Evolutionary conservation across 2,797 vertebrate species (phyloP).

Genomic region (Halcyon badia): DNA sequence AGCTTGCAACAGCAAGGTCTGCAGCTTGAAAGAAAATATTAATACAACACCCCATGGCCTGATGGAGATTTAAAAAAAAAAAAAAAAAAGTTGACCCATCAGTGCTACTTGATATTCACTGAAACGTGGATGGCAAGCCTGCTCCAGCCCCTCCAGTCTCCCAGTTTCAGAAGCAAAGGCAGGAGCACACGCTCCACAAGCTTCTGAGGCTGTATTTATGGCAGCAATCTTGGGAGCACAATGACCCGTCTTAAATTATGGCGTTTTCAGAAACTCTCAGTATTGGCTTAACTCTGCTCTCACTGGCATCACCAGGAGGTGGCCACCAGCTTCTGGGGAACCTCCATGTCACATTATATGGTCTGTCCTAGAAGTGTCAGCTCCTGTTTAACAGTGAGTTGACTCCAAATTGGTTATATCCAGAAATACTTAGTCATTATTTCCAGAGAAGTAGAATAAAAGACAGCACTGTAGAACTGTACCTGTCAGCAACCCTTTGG

Average conservation of each 20-base stretch:
- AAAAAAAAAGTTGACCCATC: neutral
- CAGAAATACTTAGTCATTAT: neutral
- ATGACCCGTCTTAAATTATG: neutral
- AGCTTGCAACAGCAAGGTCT: neutral
- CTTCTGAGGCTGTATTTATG: neutral
- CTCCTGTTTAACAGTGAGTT: neutral
- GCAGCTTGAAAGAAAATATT: neutral
- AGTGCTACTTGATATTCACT: neutral
- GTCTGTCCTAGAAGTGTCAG: neutral
- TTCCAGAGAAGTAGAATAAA: neutral
- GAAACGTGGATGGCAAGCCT: neutral
- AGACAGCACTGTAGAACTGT: neutral
- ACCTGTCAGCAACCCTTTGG: neutral
- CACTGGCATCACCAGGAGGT: conserved; percentile 34
- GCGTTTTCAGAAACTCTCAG: neutral
- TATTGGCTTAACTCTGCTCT: conserved; percentile 42
- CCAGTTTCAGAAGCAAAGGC: neutral
- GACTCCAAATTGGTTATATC: neutral
- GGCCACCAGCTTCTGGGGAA: conserved; percentile 8
- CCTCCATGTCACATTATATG: neutral
- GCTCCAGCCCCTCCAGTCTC: neutral
- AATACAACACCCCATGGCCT: neutral
- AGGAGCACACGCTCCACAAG: neutral
- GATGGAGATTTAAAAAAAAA: neutral
- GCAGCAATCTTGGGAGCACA: conserved; percentile 29